phyloP scores from a whole-genome alignment of 2,888 invertebrate genomes.

The Gnatocerus cornutus region DNA sequence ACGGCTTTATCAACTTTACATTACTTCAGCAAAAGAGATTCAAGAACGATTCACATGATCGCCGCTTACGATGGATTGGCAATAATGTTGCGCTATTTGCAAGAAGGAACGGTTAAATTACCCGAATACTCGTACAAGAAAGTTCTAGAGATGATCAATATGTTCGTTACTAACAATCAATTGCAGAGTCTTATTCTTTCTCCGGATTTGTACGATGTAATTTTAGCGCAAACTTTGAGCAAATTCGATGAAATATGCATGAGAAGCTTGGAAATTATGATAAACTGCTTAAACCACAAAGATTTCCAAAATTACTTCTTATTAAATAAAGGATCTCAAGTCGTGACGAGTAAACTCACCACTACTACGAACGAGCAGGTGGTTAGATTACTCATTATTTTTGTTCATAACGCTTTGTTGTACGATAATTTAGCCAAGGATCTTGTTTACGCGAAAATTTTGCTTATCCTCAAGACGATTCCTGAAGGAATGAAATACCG shows the following conservation, averaged over 20 bases:
- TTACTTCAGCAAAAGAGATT: slow-evolving; percentile 58
- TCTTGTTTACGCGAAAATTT: slow-evolving; percentile 55
- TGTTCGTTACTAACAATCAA: slow-evolving; percentile 54
- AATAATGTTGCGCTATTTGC: slow-evolving; percentile 58
- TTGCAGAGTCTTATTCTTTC: slow-evolving; percentile 55
- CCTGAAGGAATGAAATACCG: slow-evolving; percentile 46
- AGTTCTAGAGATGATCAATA: slow-evolving; percentile 58
- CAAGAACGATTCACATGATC: slow-evolving; percentile 57
- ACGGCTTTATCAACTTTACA: slow-evolving; percentile 60
- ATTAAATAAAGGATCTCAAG: slow-evolving; percentile 53
- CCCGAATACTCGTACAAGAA: slow-evolving; percentile 54
- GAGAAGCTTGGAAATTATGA: slow-evolving; percentile 57
- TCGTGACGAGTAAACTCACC: slow-evolving; percentile 54
- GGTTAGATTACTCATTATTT: slow-evolving; percentile 58
- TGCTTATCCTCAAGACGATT: slow-evolving; percentile 55
- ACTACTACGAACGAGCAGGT: slow-evolving; percentile 51
- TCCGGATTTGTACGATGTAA: slow-evolving; percentile 52
- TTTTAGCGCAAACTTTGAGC: slow-evolving; percentile 51
- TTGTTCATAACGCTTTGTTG: slow-evolving; percentile 59
- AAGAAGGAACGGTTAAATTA: slow-evolving; percentile 50
- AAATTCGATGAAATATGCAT: slow-evolving; percentile 49
- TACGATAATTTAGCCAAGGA: slow-evolving; percentile 57
- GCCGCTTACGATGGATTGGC: slow-evolving; percentile 53
- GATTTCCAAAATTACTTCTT: slow-evolving; percentile 58
- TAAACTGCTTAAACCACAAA: slow-evolving; percentile 49